Base-by-base conservation (phyloP, 2,113 vertebrate genomes). In the Otocyon megalotis region DNA sequence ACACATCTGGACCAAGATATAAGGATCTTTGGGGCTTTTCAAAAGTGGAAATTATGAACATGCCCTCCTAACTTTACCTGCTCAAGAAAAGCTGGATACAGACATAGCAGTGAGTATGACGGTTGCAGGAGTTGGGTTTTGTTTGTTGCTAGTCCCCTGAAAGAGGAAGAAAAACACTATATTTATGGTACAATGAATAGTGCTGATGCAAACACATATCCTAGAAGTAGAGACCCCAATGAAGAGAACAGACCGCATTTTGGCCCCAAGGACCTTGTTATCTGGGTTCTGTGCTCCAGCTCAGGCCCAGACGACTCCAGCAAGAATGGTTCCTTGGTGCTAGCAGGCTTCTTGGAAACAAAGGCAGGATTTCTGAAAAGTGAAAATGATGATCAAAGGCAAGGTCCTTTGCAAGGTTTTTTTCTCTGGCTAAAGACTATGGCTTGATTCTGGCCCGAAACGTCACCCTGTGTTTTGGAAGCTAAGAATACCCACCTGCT, bases 41-140 rank as follows among this genome's bases (percentile, higher is more conserved):
- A 28, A 87, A 90, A 86, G 53, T 56, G 83, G 63, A 98, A 97
- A 95, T 14, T 35, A 43, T 65, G 76, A 87, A 60, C 24, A 37
- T 90, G 79, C 58, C 37, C 1, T 88, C 43, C 77, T 30, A 8
- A 9, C 9, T n/a, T 81, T 37, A 32, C 56, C 76, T 26, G 56
- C 48, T 53, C 15, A 69, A 90, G 74, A 96, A 88, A 82, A 58
- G 24, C 62, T 95, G 50, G 67, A 14, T 84, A 48, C 0, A 43
- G 16, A 86, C 0, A 30, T 24, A 19, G 72, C 5, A 6, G 26
- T 37, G n/a, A 84, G n/a, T 35, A 12, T 20, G 26, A 37, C 35
- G 37, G 9, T 20, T 32, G 32, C 14, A 50, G 81, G 3, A 79
- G 19, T 26, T 90, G 85, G 16, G 5, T 30, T 95, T 69, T 69